Evolutionary conservation across 2,888 invertebrate species (phyloP), one percentile per base, ranked within the genome.

Genomic region (Caenorhabditis zanzibari): DNA sequence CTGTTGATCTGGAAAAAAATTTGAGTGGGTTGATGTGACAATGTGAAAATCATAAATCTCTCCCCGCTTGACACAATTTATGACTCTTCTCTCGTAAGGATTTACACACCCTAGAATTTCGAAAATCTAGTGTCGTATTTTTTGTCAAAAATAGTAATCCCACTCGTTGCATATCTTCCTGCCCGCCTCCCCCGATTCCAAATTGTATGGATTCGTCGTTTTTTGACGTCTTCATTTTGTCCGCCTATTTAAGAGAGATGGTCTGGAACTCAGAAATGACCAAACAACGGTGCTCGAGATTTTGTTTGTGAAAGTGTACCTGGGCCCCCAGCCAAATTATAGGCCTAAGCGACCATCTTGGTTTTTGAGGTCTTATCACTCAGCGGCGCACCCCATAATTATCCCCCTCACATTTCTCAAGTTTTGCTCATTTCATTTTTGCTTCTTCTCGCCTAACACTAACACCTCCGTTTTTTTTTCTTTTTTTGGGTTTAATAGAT

Each of bases 341-440:
- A 44, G 35, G 28, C 0, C 64, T n/a, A 77, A 77, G 77, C 54
- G 77, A 77, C 63, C 77, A 77, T 59, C 59, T 26, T 77, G 77
- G 54, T 77, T 77, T 77, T 77, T 77, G 77, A 77, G 69, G 58
- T 69, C 49, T 76, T 76, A 76, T 9, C 41, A n/a, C 26, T 73
- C n/a, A n/a, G n/a, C n/a, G n/a, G n/a, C n/a, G n/a, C n/a, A n/a
- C n/a, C n/a, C n/a, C n/a, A n/a, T n/a, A n/a, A n/a, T n/a, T n/a
- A n/a, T n/a, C n/a, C n/a, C n/a, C n/a, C n/a, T n/a, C n/a, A n/a
- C n/a, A n/a, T n/a, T n/a, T n/a, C n/a, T n/a, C n/a, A 24, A n/a
- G 32, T 32, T 66, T 49, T 16, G 22, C 26, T 41, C 41, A 44
- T 58, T 28, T 24, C 44, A 56, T 28, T 71, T 44, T 32, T 28